phyloP scores from a whole-genome alignment of 2,113 vertebrate genomes.

The Bubo blakistoni region DNA sequence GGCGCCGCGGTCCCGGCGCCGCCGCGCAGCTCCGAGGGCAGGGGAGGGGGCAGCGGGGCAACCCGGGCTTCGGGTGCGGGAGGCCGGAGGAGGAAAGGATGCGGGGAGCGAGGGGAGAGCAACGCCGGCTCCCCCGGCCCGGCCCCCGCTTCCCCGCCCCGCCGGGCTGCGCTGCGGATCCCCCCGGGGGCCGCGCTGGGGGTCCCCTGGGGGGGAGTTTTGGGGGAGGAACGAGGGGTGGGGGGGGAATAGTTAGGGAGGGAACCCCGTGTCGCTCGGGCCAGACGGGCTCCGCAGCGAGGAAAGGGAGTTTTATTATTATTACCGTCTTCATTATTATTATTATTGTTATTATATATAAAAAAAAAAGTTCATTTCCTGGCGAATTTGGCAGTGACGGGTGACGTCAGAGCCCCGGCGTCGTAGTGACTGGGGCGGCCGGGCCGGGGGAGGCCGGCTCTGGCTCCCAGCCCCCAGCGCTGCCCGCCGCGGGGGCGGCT shows the following conservation, averaged over 20 bases:
- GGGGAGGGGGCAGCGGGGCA: neutral
- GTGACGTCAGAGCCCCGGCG: conserved; percentile 89
- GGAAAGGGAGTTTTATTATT: neutral
- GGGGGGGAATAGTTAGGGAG: neutral
- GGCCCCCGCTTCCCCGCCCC: no score
- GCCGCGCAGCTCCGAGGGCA: neutral
- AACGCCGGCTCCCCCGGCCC: neutral
- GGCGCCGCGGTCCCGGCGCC: neutral
- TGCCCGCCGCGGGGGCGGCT: neutral
- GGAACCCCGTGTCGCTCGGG: neutral
- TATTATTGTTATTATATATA: conserved; percentile 59
- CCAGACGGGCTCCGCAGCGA: neutral
- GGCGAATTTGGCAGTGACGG: conserved; percentile 73
- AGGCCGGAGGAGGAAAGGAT: neutral
- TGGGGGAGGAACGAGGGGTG: neutral
- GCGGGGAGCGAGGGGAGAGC: neutral
- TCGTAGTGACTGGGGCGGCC: conserved; percentile 84
- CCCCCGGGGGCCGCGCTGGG: neutral
- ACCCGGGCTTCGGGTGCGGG: neutral
- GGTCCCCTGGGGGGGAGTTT: neutral
- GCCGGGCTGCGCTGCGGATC: neutral
- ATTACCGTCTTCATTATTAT: conserved; percentile 22
- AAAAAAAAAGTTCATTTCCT: conserved; percentile 82
- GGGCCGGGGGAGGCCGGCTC: conserved; percentile 65
- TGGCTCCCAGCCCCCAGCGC: neutral